Conservation (phyloP, 2,113 vertebrate species). For the Struthio camelus region DNA sequence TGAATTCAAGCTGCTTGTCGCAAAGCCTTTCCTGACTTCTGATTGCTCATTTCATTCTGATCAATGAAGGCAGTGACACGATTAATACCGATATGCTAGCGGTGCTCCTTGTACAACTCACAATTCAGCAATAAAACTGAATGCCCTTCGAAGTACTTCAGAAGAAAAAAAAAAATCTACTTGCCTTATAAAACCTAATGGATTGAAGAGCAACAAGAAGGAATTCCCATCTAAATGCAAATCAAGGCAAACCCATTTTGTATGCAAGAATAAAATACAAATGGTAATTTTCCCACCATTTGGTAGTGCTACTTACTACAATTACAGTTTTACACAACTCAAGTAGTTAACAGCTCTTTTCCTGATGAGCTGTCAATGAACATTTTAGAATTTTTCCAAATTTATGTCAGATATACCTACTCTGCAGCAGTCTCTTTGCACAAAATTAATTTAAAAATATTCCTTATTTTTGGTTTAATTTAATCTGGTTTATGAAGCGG, state of each 20-base stretch:
- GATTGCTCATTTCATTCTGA: not conserved
- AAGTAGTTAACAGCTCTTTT: constrained; percentile 23
- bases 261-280: constrained; percentile 54
- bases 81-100: not conserved
- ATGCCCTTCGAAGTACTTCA: constrained; percentile 51
- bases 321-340: not conserved
- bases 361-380: constrained; percentile 20
- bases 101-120: not conserved
- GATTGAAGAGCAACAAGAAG: constrained; percentile 63
- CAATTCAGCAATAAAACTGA: not conserved
- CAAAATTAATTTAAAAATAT: constrained; percentile 10
- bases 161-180: not conserved
- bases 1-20: not conserved
- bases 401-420: not conserved
- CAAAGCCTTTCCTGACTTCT: not conserved
- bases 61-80: not conserved
- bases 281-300: constrained; percentile 66
- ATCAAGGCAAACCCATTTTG: constrained; percentile 55
- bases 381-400: not conserved
- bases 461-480: not conserved
- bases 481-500: not conserved
- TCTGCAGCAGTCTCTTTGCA: not conserved
- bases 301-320: constrained; percentile 16
- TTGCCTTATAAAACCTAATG: constrained; percentile 58
- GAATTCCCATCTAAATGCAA: constrained; percentile 84